A percentile compares a stretch with the other conserved stretches of the same genome.
These are phyloP conservation scores for Alectura lathami DNA, from an alignment of 2,113 vertebrate species.

Conservation along the genomic window DNA sequence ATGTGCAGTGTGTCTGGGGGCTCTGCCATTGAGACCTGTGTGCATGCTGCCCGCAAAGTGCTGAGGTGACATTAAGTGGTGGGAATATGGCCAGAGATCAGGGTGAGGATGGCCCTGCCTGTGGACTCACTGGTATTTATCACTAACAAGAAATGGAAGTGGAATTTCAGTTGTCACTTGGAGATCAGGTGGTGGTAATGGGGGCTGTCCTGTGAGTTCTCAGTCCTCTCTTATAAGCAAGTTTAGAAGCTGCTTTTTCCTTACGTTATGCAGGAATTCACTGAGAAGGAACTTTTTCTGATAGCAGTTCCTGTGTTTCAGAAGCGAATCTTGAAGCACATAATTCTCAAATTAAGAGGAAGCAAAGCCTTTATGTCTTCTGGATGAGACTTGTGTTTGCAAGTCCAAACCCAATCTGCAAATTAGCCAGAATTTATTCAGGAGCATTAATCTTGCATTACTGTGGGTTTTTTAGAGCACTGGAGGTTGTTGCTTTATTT, in stretches of 20 bases:
- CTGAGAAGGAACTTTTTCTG: not conserved
- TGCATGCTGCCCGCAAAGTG: fast-evolving
- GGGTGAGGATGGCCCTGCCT: not conserved
- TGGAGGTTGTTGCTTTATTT: not conserved
- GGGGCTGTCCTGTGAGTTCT: not conserved
- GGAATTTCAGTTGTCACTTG: not conserved
- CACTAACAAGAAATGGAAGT: not conserved
- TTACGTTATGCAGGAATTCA: not conserved
- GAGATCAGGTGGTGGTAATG: not conserved
- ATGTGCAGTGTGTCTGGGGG: fast-evolving
- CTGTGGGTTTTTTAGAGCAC: not conserved
- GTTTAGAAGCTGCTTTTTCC: not conserved
- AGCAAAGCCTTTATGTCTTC: not conserved
- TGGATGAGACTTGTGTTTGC: not conserved
- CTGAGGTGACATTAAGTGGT: fast-evolving
- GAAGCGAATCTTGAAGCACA: not conserved
- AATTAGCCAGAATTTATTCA: not conserved
- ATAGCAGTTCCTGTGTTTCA: not conserved
- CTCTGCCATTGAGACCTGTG: not conserved
- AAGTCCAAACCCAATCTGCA: not conserved
- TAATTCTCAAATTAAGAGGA: not conserved
- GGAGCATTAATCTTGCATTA: not conserved
- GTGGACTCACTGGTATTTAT: not conserved
- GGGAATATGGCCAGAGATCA: not conserved
- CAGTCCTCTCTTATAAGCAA: not conserved